Evolutionary conservation across 2,888 invertebrate species (phyloP).

Genomic region (Silvanus unidentatus): DNA sequence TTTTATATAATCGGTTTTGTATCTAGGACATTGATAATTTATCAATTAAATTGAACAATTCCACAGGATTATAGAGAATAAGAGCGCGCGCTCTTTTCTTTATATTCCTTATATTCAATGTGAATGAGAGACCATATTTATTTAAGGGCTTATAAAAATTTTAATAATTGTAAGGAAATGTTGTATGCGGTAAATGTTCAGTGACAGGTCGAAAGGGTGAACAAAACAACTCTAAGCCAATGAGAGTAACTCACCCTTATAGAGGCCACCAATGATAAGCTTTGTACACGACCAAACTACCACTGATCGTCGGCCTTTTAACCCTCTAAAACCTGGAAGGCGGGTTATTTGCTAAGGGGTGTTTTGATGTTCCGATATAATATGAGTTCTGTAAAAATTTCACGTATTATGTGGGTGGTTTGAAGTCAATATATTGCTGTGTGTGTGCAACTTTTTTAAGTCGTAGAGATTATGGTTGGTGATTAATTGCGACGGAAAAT

Average conservation of each 20-base stretch:
- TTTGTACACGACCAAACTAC: slow-evolving; percentile 25
- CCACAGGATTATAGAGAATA: too few relatives aligned
- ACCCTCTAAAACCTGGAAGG: slow-evolving; percentile 31
- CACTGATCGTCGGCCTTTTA: slow-evolving; percentile 37
- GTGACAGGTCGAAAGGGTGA: slow-evolving; percentile 35
- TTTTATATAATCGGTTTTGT: too few relatives aligned
- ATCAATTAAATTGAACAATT: too few relatives aligned
- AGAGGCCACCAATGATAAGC: slow-evolving; percentile 25
- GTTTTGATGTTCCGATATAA: neutral
- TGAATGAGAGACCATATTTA: too few relatives aligned
- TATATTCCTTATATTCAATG: too few relatives aligned
- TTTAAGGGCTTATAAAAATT: too few relatives aligned
- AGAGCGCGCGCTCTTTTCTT: too few relatives aligned
- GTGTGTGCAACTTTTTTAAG: too few relatives aligned
- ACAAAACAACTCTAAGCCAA: slow-evolving; percentile 33
- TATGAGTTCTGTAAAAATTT: neutral
- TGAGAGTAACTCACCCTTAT: slow-evolving; percentile 22
- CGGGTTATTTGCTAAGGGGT: slow-evolving; percentile 6
- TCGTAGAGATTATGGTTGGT: too few relatives aligned
- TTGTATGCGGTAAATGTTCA: too few relatives aligned
- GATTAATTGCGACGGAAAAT: neutral
- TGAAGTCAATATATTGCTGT: slow-evolving; percentile 2
- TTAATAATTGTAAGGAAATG: too few relatives aligned
- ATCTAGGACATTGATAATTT: too few relatives aligned
- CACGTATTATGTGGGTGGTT: slow-evolving; percentile 2